Conservation (phyloP, 2,113 vertebrate species). For the Leuciscus idus region DNA sequence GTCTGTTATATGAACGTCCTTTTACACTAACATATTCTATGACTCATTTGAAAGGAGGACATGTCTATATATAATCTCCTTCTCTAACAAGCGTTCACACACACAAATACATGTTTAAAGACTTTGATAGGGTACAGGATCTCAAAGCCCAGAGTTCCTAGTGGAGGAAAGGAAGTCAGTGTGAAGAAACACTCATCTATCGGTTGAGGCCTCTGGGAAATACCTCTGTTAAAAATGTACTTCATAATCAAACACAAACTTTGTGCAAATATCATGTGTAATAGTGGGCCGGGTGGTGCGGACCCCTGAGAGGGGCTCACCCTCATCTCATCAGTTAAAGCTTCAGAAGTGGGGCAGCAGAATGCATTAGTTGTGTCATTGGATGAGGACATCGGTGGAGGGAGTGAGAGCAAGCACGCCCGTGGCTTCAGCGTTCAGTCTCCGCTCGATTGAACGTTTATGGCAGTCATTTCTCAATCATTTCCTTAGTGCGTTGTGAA, state of each 20-base stretch:
- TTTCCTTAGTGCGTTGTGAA: background rate
- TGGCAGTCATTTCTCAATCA: background rate
- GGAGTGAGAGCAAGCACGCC: slow-evolving; percentile 34
- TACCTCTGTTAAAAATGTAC: slow-evolving; percentile 58
- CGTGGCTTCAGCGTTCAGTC: too few species aligned
- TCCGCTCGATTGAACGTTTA: background rate
- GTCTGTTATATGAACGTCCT: background rate
- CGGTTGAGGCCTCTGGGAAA: slow-evolving; percentile 52
- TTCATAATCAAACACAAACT: slow-evolving; percentile 73
- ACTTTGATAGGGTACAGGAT: background rate
- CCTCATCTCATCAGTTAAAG: slow-evolving; percentile 59
- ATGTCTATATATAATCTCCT: background rate
- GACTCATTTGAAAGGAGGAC: background rate
- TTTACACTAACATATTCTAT: background rate
- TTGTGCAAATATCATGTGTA: slow-evolving; percentile 72
- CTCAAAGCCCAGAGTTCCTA: background rate
- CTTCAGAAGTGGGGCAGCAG: slow-evolving; percentile 61
- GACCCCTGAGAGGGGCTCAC: slow-evolving; percentile 63
- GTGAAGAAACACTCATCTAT: slow-evolving; percentile 46
- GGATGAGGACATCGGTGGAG: slow-evolving; percentile 65
- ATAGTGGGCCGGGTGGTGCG: slow-evolving; percentile 60
- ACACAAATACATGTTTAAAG: background rate
- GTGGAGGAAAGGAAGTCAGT: background rate
- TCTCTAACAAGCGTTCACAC: background rate
- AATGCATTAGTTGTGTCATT: slow-evolving; percentile 67